Percentiles rank a stretch among this genome's conserved stretches.
These are phyloP conservation scores for Caenorhabditis brenneri DNA, from an alignment of 1,140 invertebrate genomes.

Conservation along the genomic window DNA sequence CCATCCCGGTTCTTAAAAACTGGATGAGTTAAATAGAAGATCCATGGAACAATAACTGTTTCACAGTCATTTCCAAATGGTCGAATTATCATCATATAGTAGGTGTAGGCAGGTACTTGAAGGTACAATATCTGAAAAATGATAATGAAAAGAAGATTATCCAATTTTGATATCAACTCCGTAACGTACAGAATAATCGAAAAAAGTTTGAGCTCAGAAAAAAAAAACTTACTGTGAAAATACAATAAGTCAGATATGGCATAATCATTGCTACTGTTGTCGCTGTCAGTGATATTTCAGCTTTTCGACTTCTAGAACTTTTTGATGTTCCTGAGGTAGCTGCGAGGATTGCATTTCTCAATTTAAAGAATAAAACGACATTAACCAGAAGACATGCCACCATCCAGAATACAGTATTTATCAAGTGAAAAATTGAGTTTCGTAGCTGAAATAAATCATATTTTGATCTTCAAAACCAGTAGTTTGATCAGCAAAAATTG, in stretches of 20 bases:
- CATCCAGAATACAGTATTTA: slow-evolving; percentile 35
- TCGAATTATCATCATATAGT: slow-evolving; percentile 26
- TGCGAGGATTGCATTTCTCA: neutral
- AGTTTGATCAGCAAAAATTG: too few species aligned
- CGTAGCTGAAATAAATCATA: neutral
- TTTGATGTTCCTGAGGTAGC: neutral
- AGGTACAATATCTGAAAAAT: slow-evolving; percentile 12
- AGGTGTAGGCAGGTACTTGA: neutral
- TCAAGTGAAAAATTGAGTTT: neutral
- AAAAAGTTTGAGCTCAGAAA: too few species aligned
- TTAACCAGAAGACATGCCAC: neutral
- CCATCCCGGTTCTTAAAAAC: slow-evolving; percentile 1
- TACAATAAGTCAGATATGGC: neutral
- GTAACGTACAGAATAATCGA: neutral
- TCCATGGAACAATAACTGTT: slow-evolving; percentile 1
- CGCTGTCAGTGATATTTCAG: neutral
- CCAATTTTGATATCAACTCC: too few species aligned
- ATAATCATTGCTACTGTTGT: slow-evolving; percentile 29
- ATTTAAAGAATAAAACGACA: slow-evolving; percentile 18
- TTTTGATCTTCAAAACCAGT: too few species aligned
- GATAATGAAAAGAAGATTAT: too few species aligned
- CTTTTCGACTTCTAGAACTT: slow-evolving; percentile 1
- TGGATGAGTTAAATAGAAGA: slow-evolving; percentile 21
- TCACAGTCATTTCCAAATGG: slow-evolving; percentile 23
- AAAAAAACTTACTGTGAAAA: neutral